Evolutionary conservation across 2,888 invertebrate species (phyloP).

Genomic region (Gryllus longicercus): DNA sequence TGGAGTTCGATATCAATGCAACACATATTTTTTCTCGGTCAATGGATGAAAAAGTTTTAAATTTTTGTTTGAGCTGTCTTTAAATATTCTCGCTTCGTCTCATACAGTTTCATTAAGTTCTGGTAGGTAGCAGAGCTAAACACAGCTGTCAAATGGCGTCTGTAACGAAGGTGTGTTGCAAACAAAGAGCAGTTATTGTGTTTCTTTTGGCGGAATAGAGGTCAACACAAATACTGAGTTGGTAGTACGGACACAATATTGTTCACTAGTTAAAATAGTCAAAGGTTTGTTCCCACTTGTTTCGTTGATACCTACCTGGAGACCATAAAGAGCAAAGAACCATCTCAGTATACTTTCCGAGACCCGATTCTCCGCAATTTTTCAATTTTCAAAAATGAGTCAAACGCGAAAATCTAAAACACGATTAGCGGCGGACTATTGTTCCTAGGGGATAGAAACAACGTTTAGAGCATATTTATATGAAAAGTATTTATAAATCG

Average conservation of each 20-base stretch:
- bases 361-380: too few relatives aligned
- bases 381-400: too few relatives aligned
- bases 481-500: too few relatives aligned
- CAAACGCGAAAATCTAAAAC: too few relatives aligned
- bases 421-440: too few relatives aligned
- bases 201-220: not conserved
- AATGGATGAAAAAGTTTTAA: not conserved
- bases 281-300: not conserved
- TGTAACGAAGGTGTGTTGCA: slow-evolving; percentile 18
- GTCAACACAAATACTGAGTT: not conserved
- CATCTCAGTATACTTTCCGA: too few relatives aligned
- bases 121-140: not conserved
- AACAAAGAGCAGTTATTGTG: not conserved
- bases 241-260: not conserved
- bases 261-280: not conserved
- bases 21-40: not conserved
- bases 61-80: not conserved
- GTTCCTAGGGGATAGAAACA: too few relatives aligned
- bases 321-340: not conserved
- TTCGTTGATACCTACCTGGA: not conserved
- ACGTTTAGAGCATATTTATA: too few relatives aligned
- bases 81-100: not conserved
- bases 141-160: not conserved
- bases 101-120: not conserved
- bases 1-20: not conserved